Percentiles rank a stretch among this genome's conserved stretches.
Conservation (phyloP, 2,113 vertebrate genomes). For the Tamias sibiricus region DNA sequence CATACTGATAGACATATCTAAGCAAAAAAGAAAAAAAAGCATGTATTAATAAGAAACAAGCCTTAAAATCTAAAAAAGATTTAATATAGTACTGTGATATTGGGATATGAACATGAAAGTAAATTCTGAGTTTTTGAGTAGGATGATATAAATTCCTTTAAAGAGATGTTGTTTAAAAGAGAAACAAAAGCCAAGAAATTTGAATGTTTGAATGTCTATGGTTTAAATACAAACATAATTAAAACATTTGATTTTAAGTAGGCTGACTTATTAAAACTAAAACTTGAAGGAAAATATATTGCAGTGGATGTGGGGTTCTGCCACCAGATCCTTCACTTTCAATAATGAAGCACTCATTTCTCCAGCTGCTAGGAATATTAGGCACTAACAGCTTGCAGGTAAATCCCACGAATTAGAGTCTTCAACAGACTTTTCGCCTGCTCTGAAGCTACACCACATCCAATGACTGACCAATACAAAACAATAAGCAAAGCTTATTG, state of each 20-base stretch:
- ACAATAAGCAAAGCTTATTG: neutral
- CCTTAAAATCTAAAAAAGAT: neutral
- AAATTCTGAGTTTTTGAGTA: neutral
- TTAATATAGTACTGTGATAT: neutral
- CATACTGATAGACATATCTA: neutral
- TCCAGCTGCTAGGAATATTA: neutral
- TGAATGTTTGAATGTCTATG: neutral
- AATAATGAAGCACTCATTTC: neutral
- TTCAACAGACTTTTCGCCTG: neutral
- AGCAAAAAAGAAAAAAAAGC: neutral
- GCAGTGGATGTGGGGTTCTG: neutral
- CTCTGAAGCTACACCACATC: neutral
- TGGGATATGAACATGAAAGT: neutral
- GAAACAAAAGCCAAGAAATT: neutral
- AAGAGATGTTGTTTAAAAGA: conserved; percentile 36
- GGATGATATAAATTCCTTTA: neutral
- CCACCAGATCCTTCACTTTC: neutral
- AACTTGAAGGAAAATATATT: neutral
- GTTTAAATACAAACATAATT: neutral
- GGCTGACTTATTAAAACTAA: neutral
- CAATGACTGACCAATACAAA: neutral
- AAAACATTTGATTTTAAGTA: neutral
- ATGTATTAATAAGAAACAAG: neutral
- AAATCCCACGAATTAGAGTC: neutral
- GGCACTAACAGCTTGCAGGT: neutral